phyloP scores from a whole-genome alignment of 2,113 vertebrate species.

The Siphamia tubifer region DNA sequence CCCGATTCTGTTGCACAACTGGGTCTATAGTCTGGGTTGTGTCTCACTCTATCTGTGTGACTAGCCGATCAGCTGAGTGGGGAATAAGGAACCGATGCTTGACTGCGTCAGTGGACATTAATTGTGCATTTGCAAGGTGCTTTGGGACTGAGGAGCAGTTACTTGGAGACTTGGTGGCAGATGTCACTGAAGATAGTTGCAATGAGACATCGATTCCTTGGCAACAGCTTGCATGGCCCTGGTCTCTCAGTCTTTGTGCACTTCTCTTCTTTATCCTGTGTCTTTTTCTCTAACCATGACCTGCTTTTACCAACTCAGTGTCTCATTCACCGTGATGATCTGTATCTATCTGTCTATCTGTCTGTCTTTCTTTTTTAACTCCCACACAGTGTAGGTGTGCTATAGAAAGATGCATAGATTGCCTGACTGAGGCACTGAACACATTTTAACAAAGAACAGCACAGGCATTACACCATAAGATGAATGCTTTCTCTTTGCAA shows the following conservation, averaged over 20 bases:
- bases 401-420: constrained; percentile 32
- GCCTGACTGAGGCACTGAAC: not conserved
- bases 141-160: constrained; percentile 53
- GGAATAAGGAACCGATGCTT: constrained; percentile 11
- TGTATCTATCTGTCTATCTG: constrained; percentile 57
- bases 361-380: constrained; percentile 26
- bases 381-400: constrained; percentile 59
- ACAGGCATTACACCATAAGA: not conserved
- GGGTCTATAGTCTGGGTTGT: constrained; percentile 17
- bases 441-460: constrained; percentile 25
- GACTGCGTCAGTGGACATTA: constrained; percentile 64
- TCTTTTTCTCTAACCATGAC: constrained; percentile 49
- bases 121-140: constrained; percentile 67
- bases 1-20: constrained; percentile 40
- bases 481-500: not conserved
- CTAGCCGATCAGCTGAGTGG: constrained; percentile 43
- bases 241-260: constrained; percentile 17
- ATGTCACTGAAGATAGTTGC: constrained; percentile 69
- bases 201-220: constrained; percentile 54
- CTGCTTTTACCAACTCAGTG: constrained; percentile 36
- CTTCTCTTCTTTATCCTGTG: constrained; percentile 22
- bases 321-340: constrained; percentile 53
- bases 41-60: constrained; percentile 15
- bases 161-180: constrained; percentile 67
- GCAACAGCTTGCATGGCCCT: constrained; percentile 46